A percentile compares a stretch with the other conserved stretches of the same genome.
These are phyloP conservation scores for Acanthaster planci DNA, from an alignment of 35 echinoderm and acorn worm genomes.

Conservation along the genomic window DNA sequence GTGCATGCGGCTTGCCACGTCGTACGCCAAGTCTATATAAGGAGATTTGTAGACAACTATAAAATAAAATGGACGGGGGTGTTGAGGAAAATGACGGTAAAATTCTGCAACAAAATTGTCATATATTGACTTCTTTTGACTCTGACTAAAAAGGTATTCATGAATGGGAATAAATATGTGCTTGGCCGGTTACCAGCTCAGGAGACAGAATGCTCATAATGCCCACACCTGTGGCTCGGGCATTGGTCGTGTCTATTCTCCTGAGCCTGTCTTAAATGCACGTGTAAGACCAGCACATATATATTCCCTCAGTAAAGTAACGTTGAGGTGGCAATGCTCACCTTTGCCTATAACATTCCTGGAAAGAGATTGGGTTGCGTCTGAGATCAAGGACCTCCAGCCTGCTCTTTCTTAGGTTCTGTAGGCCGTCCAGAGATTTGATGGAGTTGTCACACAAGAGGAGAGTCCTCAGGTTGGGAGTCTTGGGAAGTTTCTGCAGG, in stretches of 20 bases:
- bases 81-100: neutral
- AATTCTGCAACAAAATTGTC: neutral
- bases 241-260: too few species aligned
- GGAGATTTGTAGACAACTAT: too few species aligned
- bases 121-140: too few species aligned
- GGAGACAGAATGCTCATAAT: neutral
- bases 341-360: conserved; percentile 82
- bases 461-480: conserved; percentile 45
- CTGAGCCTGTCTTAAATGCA: too few species aligned
- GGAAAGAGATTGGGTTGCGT: conserved; percentile 83
- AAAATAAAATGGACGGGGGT: too few species aligned
- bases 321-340: too few species aligned
- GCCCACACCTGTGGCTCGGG: too few species aligned
- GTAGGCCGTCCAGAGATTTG: conserved; percentile 67
- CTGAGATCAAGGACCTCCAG: conserved; percentile 68
- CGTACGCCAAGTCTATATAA: too few species aligned
- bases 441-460: conserved; percentile 83
- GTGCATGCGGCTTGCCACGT: too few species aligned
- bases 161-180: too few species aligned
- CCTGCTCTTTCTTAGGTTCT: conserved; percentile 24
- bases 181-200: neutral
- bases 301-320: neutral
- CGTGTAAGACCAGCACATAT: neutral
- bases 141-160: too few species aligned
- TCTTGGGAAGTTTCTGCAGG: conserved; percentile 89